phyloP scores from a whole-genome alignment of 2,797 vertebrate species.

The Phyllotis vaccarum region DNA sequence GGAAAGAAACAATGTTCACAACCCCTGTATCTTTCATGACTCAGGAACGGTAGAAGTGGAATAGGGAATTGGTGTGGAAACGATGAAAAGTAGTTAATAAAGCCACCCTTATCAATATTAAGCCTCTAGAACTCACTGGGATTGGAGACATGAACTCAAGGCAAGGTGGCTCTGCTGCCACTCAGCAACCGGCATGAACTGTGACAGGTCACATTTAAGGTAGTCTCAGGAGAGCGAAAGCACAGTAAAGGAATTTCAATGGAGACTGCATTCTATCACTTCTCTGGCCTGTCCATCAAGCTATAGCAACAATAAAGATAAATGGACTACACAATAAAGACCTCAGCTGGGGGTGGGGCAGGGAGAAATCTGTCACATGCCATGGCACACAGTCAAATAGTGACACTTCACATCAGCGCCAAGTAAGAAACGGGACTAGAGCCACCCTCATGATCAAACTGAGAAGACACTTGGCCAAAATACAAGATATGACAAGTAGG shows the following conservation, averaged over 20 bases:
- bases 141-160: not conserved
- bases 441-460: not conserved
- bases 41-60: not conserved
- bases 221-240: not conserved
- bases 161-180: not conserved
- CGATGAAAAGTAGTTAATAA: not conserved
- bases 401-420: not conserved
- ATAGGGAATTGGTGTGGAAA: not conserved
- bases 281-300: not conserved
- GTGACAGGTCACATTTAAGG: not conserved
- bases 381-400: not conserved
- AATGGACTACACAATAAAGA: not conserved
- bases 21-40: not conserved
- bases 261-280: not conserved
- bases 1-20: not conserved
- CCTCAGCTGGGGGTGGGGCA: not conserved
- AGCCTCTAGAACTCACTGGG: constrained; percentile 20
- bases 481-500: not conserved
- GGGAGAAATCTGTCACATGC: not conserved
- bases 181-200: not conserved
- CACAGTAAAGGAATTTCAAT: not conserved
- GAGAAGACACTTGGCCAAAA: not conserved
- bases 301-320: not conserved
- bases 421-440: not conserved
- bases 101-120: not conserved